Base-by-base conservation (phyloP, 1,140 invertebrate genomes). In the Copidosoma floridanum region DNA sequence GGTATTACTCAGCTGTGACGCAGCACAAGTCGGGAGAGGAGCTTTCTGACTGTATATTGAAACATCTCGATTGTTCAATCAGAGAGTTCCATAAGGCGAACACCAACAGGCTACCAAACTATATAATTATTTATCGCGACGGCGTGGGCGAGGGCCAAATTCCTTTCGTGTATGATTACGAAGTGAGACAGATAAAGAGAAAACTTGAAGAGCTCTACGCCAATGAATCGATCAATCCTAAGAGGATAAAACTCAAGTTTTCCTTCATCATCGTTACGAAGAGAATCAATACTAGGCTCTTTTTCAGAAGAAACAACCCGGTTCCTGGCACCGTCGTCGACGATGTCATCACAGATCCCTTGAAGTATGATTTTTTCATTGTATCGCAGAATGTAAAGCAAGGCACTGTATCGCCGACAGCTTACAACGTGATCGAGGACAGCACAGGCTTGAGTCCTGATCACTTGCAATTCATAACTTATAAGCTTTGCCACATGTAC, bases 61-160 rank as follows among this genome's bases (percentile, higher is more conserved):
- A 83, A 0, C 85, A 86, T 66, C 76, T 91, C 0, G 69, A 69
- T 0, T 81, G 84, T 29, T 86, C 88, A 0, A 66, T 87, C 2
- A 67, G 71, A 3, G 70, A 80, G 12, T 41, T 67, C 0, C 85
- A 86, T 41, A 24, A 24, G 26, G 35, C 0, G 5, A 61, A 61
- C 29, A 8, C 2, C 7, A 48, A 40, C 18, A 27, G 26, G 12
- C 68, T 86, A 2, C 89, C 89, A 0, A 68, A 72, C 0, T 73
- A 80, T 1, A 88, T 92, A 14, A 69, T 91, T 0, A 82, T 91
- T 29, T 94, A 88, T 70, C 81, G 91, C 1, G 91, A 93, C 69
- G 90, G 90, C 16, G 90, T 93, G 1, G 90, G 92, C 0, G 92
- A 95, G 64, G 92, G 93, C 0, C 91, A 95, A 71, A 80, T 95